Evolutionary conservation across 35 echinoderm and acorn worm species (phyloP).

Genomic region (Holothuria glaberrima): DNA sequence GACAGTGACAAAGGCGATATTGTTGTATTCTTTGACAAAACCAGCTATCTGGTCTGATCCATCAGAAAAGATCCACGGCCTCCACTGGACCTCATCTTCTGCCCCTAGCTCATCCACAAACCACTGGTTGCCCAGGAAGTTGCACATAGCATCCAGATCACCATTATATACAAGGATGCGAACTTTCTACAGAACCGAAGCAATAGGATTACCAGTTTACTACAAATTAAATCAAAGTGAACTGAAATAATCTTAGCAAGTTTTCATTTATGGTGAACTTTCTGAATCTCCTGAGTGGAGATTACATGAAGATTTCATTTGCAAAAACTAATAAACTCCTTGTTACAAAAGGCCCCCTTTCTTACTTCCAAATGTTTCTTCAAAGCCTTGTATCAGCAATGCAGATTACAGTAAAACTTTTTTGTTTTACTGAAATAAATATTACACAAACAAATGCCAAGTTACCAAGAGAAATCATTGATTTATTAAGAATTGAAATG

Average conservation of each 20-base stretch:
- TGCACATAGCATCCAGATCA: conserved; percentile 76
- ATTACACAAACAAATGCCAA: too few relatives aligned
- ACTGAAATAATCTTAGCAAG: too few relatives aligned
- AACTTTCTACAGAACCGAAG: conserved; percentile 68
- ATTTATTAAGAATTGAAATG: too few relatives aligned
- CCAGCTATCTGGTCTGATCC: conserved; percentile 87
- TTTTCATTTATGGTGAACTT: background rate
- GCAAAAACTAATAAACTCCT: too few relatives aligned
- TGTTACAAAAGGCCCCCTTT: too few relatives aligned
- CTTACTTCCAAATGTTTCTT: too few relatives aligned
- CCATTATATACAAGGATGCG: conserved; percentile 90
- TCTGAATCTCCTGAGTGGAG: background rate
- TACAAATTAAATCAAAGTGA: background rate
- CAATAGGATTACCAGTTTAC: background rate
- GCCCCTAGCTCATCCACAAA: conserved; percentile 70
- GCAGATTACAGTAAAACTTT: too few relatives aligned
- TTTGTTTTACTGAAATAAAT: too few relatives aligned
- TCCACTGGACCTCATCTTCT: conserved; percentile 81
- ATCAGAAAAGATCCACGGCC: conserved; percentile 84
- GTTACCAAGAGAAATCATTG: too few relatives aligned
- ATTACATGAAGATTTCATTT: background rate
- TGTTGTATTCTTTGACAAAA: conserved; percentile 91
- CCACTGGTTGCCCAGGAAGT: conserved; percentile 91
- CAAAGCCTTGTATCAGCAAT: too few relatives aligned
- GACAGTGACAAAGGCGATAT: conserved; percentile 88